Base-by-base conservation (phyloP, 2,113 vertebrate genomes). In the Sinocyclocheilus rhinocerous region DNA sequence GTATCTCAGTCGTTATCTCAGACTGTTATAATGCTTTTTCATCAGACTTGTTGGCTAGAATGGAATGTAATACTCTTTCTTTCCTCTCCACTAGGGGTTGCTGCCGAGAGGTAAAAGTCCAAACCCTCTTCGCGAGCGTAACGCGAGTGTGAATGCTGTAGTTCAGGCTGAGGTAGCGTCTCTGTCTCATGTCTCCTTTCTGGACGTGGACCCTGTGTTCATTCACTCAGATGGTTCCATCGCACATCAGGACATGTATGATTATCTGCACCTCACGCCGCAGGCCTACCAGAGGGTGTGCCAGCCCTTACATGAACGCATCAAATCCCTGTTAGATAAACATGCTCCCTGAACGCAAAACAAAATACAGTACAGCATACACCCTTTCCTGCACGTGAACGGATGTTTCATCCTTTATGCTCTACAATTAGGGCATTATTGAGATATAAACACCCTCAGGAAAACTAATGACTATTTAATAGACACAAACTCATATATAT, bases 161-260 rank as follows among this genome's bases (percentile, higher is more conserved):
- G 94, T 97, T 3, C 89, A 95, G n/a, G 91, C 92, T 1, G 93
- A 93, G 1, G 1, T 96, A 72, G 90, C 91, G 0, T 88, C 93
- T 26, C 91, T 96, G 13, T 93, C 95, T 12, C 93, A 95, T 0
- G 94, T 95, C 67, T 94, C 95, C 61, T 96, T 96, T 90, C 88
- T 97, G 26, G 92, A 96, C 2, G 94, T 96, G 7, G 95, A 98
- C 84, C 95, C 95, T 0, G 96, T 97, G 42, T 97, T 98, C 2
- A 95, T 98, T 88, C 95, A 96, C 81, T 95, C 96, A 0, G 95
- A 97, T 2, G 97, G 96, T 22, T 97, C 95, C 91, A 96, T 98
- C 89, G 95, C 95, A 76, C 96, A 97, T 90, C 96, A 97, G 69
- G 97, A 98, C 91, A 95, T 98, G 95, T 97, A 97, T 0, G 97